Evolutionary conservation across 2,888 invertebrate species (phyloP).

Genomic region (Hetaerina titia): DNA sequence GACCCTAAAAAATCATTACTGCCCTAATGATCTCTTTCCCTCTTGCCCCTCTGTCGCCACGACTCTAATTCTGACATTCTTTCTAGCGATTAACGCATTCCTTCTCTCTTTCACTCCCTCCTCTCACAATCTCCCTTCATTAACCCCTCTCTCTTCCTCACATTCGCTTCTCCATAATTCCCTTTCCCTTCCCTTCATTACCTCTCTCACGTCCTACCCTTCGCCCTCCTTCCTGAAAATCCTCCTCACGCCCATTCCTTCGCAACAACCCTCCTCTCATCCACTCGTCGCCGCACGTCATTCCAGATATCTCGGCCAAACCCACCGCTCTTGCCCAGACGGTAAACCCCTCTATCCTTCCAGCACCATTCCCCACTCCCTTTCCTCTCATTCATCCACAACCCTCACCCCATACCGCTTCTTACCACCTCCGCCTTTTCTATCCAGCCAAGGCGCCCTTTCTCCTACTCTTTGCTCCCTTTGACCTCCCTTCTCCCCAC

Average conservation of each 20-base stretch:
- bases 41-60: background rate
- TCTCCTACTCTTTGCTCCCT: background rate
- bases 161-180: background rate
- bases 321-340: background rate
- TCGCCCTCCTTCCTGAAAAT: background rate
- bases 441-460: background rate
- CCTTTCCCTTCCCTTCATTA: background rate
- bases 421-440: no score
- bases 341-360: background rate
- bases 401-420: no score
- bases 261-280: background rate
- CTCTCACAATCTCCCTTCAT: constrained; percentile 3
- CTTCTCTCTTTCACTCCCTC: background rate
- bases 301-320: background rate
- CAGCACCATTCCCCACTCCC: no score
- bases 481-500: background rate
- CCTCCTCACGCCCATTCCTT: background rate
- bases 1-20: background rate
- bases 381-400: no score
- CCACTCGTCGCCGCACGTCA: background rate
- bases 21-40: background rate
- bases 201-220: background rate
- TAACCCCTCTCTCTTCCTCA: background rate
- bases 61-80: constrained; percentile 12
- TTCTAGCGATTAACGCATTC: background rate